Percentiles rank a stretch among this genome's conserved stretches.
These are phyloP conservation scores for Sinotaia quadrata DNA, from an alignment of 2,888 invertebrate genomes.

Conservation along the genomic window DNA sequence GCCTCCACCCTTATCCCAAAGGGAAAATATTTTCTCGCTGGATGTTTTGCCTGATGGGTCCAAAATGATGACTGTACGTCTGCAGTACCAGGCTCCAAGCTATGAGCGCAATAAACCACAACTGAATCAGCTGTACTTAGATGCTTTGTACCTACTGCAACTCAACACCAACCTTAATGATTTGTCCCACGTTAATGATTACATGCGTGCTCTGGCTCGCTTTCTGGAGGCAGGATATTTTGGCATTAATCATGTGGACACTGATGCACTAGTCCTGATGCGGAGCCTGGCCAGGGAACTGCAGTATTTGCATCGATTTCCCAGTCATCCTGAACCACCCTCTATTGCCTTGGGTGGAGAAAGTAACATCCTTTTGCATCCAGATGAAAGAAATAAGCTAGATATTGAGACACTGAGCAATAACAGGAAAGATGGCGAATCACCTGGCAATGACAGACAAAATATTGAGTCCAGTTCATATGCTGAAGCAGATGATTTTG, in stretches of 20 bases:
- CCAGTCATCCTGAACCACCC: neutral
- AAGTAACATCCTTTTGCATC: too few relatives aligned
- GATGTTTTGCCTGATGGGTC: slow-evolving; percentile 48
- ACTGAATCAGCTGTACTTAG: slow-evolving; percentile 56
- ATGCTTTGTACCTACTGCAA: slow-evolving; percentile 49
- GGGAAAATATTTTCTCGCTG: slow-evolving; percentile 8
- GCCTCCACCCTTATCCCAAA: neutral
- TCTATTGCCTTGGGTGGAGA: neutral
- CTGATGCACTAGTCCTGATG: slow-evolving; percentile 42
- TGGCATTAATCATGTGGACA: slow-evolving; percentile 44
- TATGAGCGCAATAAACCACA: slow-evolving; percentile 38
- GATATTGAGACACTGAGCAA: neutral
- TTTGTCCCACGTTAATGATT: slow-evolving; percentile 48
- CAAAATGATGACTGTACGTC: slow-evolving; percentile 44
- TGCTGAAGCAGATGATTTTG: neutral
- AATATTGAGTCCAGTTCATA: neutral
- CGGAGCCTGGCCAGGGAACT: slow-evolving; percentile 49
- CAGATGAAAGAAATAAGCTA: too few relatives aligned
- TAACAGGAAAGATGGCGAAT: neutral
- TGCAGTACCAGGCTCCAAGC: slow-evolving; percentile 4
- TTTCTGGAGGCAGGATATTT: slow-evolving; percentile 58
- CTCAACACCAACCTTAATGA: slow-evolving; percentile 56
- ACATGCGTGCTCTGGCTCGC: slow-evolving; percentile 56
- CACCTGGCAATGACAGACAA: neutral
- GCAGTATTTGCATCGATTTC: neutral